These are phyloP conservation scores for Nasonia vitripennis DNA, from an alignment of 1,140 invertebrate species.

Conservation along the genomic window DNA sequence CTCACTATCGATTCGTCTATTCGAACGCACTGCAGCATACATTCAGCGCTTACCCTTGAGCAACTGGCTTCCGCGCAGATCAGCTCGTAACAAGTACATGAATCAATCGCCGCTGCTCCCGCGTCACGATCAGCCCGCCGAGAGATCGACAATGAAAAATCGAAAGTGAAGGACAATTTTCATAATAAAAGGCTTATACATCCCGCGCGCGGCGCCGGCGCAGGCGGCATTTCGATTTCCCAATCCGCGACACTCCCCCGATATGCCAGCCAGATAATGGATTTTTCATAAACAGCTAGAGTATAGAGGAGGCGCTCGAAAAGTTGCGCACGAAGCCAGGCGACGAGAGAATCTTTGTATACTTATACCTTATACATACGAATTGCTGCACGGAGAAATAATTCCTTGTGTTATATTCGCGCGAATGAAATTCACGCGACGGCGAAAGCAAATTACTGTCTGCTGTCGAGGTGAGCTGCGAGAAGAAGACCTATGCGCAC, in stretches of 20 bases:
- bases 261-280: neutral
- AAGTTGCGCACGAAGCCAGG: too few relatives aligned
- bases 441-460: neutral
- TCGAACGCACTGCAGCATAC: too few relatives aligned
- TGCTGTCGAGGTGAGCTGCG: neutral
- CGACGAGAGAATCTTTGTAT: neutral
- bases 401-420: neutral
- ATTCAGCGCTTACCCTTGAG: neutral
- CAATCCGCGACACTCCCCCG: slow-evolving; percentile 10
- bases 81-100: neutral
- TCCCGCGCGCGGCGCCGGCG: neutral
- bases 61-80: neutral
- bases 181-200: neutral
- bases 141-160: neutral
- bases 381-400: neutral
- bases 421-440: neutral
- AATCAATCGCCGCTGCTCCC: neutral
- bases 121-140: too few relatives aligned
- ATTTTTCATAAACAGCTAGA: neutral
- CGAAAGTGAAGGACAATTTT: neutral
- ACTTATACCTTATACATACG: neutral
- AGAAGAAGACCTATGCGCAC: neutral
- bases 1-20: too few relatives aligned
- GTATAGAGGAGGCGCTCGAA: too few relatives aligned
- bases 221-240: neutral